Conservation (phyloP, 2,797 vertebrate genomes). For the Tenualosa thibaudeaui region DNA sequence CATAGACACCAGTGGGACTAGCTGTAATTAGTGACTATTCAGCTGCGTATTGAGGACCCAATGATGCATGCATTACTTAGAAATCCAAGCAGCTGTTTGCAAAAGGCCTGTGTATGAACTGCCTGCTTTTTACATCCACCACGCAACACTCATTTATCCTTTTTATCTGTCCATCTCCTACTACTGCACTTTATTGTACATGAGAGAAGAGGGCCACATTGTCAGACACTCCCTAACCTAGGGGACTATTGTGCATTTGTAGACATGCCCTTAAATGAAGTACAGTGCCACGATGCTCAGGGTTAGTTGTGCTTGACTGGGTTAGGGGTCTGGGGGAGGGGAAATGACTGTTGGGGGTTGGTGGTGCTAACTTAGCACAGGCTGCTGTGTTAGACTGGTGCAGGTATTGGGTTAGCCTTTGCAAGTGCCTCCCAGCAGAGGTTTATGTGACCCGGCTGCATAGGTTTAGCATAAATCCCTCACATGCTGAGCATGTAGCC, state of each 20-base stretch:
- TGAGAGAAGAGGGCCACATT: background rate
- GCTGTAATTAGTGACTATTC: constrained; percentile 33
- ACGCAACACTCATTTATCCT: background rate
- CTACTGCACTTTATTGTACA: background rate
- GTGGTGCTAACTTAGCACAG: background rate
- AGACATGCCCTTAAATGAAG: background rate
- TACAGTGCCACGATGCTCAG: background rate
- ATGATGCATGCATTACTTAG: constrained; percentile 24
- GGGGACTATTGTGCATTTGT: background rate
- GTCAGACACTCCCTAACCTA: background rate
- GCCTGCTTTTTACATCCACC: background rate
- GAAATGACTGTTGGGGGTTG: background rate
- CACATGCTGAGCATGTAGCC: constrained; percentile 39
- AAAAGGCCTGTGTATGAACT: background rate
- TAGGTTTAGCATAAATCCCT: constrained; percentile 62
- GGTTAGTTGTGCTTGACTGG: background rate
- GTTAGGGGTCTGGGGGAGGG: background rate
- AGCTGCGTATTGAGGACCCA: constrained; percentile 20
- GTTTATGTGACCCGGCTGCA: constrained; percentile 42
- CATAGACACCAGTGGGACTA: constrained; percentile 9
- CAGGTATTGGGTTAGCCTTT: background rate
- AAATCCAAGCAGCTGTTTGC: constrained; percentile 30
- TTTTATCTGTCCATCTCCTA: background rate
- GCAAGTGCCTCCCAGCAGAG: background rate
- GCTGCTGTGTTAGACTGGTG: background rate